These are phyloP conservation scores for Lacerta bilineata DNA, from an alignment of 2,797 vertebrate species.

Conservation along the genomic window DNA sequence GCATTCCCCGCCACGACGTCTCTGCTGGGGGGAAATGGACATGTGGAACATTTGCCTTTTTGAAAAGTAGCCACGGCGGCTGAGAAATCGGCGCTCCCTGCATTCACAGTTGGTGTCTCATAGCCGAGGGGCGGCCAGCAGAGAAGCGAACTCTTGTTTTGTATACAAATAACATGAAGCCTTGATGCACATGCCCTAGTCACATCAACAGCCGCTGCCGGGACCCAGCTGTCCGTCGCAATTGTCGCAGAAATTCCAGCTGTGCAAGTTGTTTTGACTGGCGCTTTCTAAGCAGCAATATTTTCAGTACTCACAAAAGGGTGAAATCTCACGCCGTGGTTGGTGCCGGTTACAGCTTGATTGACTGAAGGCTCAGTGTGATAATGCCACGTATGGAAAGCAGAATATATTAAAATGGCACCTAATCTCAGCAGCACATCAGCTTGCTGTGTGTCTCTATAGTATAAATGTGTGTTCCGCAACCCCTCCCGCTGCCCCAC, in stretches of 20 bases:
- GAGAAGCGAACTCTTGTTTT: neutral
- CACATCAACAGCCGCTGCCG: neutral
- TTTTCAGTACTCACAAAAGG: conserved; percentile 12
- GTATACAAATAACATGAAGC: conserved; percentile 18
- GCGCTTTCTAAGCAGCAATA: conserved; percentile 15
- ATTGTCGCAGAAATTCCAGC: conserved; percentile 27
- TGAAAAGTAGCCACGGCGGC: neutral
- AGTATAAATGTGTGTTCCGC: neutral
- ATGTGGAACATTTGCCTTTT: neutral
- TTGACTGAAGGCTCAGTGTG: conserved; percentile 16
- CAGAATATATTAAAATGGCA: conserved; percentile 35
- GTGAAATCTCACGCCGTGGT: conserved; percentile 1
- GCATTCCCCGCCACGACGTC: neutral
- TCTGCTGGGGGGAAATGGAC: neutral
- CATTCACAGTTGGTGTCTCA: neutral
- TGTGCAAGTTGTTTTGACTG: conserved; percentile 28
- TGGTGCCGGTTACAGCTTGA: conserved; percentile 2
- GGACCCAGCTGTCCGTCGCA: conserved; percentile 25
- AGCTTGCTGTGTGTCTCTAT: neutral
- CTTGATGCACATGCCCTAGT: neutral
- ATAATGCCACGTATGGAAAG: neutral
- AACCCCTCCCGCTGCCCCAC: neutral
- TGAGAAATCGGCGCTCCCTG: neutral
- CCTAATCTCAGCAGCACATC: neutral
- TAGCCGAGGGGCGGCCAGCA: neutral